Percentiles rank a stretch among this genome's conserved stretches.
Conservation (phyloP, 2,113 vertebrate species). For the Apteryx owenii region DNA sequence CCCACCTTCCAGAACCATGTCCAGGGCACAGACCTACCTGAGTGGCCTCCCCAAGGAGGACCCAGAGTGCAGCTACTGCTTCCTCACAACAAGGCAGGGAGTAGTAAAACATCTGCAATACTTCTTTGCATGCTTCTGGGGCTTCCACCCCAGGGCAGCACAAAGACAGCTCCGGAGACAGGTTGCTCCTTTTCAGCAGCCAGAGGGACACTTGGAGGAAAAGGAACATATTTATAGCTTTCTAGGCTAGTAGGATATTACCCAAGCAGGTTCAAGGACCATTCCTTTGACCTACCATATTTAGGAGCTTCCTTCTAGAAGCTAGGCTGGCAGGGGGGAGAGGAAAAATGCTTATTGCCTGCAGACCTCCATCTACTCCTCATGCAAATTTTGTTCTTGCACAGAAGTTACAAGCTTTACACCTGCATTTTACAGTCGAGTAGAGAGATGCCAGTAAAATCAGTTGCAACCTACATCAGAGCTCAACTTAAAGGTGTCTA, state of each 20-base stretch:
- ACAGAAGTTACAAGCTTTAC: background rate
- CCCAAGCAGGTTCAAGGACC: background rate
- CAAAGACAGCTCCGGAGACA: constrained; percentile 53
- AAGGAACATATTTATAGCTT: constrained; percentile 43
- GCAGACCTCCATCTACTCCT: background rate
- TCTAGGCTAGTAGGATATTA: background rate
- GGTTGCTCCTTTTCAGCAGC: constrained; percentile 49
- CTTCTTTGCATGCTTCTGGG: constrained; percentile 32
- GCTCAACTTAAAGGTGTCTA: constrained; percentile 12
- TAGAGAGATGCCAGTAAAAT: background rate
- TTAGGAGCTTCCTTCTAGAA: background rate
- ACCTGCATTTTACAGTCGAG: background rate
- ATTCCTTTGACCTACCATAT: background rate
- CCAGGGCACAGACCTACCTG: background rate
- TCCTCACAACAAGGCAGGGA: background rate
- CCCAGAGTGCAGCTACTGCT: background rate
- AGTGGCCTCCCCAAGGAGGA: background rate
- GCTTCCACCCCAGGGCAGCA: constrained; percentile 59
- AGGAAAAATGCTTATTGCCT: background rate
- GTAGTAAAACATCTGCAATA: background rate
- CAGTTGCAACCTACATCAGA: background rate
- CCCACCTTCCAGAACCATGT: background rate
- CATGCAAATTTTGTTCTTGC: background rate
- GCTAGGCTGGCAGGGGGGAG: background rate
- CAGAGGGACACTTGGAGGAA: constrained; percentile 43